Conservation (phyloP, 2,888 invertebrate species). For the Helleia helle region DNA sequence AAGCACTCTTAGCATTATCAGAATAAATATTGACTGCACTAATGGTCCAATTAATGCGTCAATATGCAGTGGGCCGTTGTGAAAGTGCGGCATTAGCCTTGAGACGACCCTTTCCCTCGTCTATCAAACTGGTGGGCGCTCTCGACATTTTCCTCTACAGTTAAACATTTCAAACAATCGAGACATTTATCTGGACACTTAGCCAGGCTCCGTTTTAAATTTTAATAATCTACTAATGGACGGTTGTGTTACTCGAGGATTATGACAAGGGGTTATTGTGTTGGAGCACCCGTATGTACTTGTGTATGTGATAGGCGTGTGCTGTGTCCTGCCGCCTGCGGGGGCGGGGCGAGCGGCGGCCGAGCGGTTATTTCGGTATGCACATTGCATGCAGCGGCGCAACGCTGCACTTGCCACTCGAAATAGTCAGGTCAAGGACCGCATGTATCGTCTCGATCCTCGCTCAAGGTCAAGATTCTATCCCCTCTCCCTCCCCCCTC, state of each 20-base stretch:
- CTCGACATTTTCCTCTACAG: slow-evolving; percentile 51
- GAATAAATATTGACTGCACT: slow-evolving; percentile 18
- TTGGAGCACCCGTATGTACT: slow-evolving; percentile 5
- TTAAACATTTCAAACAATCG: slow-evolving; percentile 52
- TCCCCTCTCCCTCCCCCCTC: slow-evolving; percentile 30
- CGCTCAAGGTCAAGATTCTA: slow-evolving; percentile 70
- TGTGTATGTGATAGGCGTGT: slow-evolving; percentile 39
- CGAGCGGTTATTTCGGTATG: slow-evolving; percentile 71
- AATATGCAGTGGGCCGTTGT: slow-evolving; percentile 55
- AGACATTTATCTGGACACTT: slow-evolving; percentile 51
- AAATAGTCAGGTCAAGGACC: slow-evolving; percentile 74
- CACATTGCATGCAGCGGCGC: slow-evolving; percentile 68
- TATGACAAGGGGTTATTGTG: slow-evolving; percentile 18
- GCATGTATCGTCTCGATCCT: slow-evolving; percentile 66
- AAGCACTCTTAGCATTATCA: neutral
- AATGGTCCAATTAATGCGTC: slow-evolving; percentile 56
- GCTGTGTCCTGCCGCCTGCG: slow-evolving; percentile 42
- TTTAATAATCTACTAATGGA: slow-evolving; percentile 21
- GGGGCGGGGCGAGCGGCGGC: slow-evolving; percentile 36
- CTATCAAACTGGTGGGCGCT: slow-evolving; percentile 51
- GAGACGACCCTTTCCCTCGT: slow-evolving; percentile 67
- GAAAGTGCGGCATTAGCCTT: slow-evolving; percentile 69
- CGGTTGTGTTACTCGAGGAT: slow-evolving; percentile 20
- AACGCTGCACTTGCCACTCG: slow-evolving; percentile 68
- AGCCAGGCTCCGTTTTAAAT: slow-evolving; percentile 21